These are phyloP conservation scores for Elanoides forficatus DNA, from an alignment of 2,113 vertebrate species.

Conservation along the genomic window DNA sequence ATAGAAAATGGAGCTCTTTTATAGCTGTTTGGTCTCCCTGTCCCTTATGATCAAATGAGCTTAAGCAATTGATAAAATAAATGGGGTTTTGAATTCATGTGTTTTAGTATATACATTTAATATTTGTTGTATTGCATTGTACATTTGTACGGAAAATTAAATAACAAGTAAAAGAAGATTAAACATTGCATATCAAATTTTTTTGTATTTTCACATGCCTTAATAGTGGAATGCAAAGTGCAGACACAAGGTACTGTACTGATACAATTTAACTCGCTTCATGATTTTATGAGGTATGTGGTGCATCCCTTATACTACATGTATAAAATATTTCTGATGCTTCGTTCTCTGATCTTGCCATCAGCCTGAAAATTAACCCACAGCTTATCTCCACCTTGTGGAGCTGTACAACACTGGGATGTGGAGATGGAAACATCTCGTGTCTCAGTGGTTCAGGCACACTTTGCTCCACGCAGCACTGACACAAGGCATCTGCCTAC, in stretches of 20 bases:
- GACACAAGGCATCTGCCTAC: neutral
- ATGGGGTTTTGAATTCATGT: conserved; percentile 56
- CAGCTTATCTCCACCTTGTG: neutral
- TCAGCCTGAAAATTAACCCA: neutral
- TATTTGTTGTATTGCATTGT: conserved; percentile 8
- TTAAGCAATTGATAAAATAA: conserved; percentile 74
- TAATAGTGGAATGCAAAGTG: neutral
- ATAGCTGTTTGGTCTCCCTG: conserved; percentile 72
- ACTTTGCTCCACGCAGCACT: accelerated
- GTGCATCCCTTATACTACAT: neutral
- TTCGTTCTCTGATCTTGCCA: neutral
- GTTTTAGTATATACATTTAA: conserved; percentile 56
- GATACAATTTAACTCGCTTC: neutral
- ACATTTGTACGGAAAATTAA: conserved; percentile 45
- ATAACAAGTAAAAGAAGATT: conserved; percentile 35
- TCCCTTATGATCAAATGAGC: conserved; percentile 77
- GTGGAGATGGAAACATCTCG: accelerated
- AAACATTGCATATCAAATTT: neutral
- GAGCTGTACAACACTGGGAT: accelerated
- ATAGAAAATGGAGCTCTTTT: conserved; percentile 87
- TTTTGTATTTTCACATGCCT: neutral
- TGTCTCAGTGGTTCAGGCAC: neutral
- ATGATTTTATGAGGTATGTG: neutral
- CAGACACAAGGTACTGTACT: neutral
- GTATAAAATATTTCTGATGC: neutral